A percentile compares a stretch with the other conserved stretches of the same genome.
phyloP scores from a whole-genome alignment of 2,113 vertebrate genomes.

The Protobothrops flavoviridis region DNA sequence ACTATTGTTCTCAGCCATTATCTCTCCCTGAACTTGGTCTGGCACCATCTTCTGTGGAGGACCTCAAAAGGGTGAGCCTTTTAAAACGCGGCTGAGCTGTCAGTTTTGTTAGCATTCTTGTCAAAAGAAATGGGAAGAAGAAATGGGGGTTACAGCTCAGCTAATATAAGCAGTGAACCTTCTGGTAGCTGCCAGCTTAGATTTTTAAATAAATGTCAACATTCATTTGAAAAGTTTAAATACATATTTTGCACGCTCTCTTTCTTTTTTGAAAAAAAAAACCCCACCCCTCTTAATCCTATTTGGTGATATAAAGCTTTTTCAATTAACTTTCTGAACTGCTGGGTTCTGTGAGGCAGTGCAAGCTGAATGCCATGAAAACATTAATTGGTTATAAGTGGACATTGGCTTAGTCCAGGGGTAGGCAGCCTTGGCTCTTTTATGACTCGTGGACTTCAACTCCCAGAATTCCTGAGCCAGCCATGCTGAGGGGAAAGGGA shows the following conservation, averaged over 20 bases:
- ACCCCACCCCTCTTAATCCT: slow-evolving; percentile 11
- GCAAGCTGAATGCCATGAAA: background rate
- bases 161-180: slow-evolving; percentile 54
- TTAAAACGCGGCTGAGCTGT: slow-evolving; percentile 29
- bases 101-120: slow-evolving; percentile 55
- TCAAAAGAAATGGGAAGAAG: slow-evolving; percentile 54
- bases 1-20: slow-evolving; percentile 26
- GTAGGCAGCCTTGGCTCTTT: too few relatives aligned
- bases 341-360: background rate
- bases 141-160: slow-evolving; percentile 54
- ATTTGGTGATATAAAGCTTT: background rate
- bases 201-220: slow-evolving; percentile 60
- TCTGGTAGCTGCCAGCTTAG: slow-evolving; percentile 53
- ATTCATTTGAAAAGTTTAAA: slow-evolving; percentile 64
- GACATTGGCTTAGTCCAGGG: background rate
- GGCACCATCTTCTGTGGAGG: slow-evolving; percentile 32
- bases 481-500: too few relatives aligned
- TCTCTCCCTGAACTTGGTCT: slow-evolving; percentile 55
- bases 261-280: background rate
- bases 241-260: slow-evolving; percentile 35
- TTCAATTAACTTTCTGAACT: slow-evolving; percentile 24
- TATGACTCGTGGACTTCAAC: too few relatives aligned
- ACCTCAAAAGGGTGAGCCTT: background rate
- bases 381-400: background rate
- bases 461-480: too few relatives aligned